These are phyloP conservation scores for Tortrix viridana DNA, from an alignment of 2,888 invertebrate genomes.

Conservation along the genomic window DNA sequence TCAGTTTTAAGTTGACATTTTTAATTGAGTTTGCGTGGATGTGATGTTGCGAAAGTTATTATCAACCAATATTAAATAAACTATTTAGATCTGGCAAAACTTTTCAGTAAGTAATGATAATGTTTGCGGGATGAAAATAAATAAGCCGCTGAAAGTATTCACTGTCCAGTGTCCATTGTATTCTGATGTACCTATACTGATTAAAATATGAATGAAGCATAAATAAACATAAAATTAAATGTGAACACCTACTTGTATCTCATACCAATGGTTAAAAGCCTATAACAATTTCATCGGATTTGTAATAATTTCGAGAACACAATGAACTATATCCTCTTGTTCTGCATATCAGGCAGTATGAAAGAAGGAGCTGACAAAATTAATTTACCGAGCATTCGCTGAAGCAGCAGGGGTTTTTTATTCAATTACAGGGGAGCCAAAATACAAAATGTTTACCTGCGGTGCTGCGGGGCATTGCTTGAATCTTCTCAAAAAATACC, in stretches of 20 bases:
- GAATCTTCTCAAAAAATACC: slow-evolving; percentile 64
- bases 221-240: not conserved
- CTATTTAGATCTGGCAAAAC: not conserved
- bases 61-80: too few relatives aligned
- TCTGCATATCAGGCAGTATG: slow-evolving; percentile 57
- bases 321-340: slow-evolving; percentile 39
- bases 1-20: not conserved
- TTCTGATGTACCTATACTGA: not conserved
- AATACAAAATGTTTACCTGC: slow-evolving; percentile 71
- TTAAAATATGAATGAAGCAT: not conserved
- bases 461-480: slow-evolving; percentile 63
- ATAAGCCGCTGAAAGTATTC: not conserved
- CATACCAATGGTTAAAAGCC: too few relatives aligned
- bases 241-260: not conserved
- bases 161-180: not conserved
- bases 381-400: slow-evolving; percentile 71
- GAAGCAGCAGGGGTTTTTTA: slow-evolving; percentile 69
- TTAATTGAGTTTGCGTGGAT: not conserved
- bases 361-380: slow-evolving; percentile 67
- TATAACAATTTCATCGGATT: not conserved
- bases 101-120: not conserved
- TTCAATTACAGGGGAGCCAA: slow-evolving; percentile 74
- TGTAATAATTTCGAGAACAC: not conserved
- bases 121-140: not conserved
- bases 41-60: not conserved